Evolutionary conservation across 2,888 invertebrate genomes (phyloP).

Genomic region (Caenorhabditis virilis): DNA sequence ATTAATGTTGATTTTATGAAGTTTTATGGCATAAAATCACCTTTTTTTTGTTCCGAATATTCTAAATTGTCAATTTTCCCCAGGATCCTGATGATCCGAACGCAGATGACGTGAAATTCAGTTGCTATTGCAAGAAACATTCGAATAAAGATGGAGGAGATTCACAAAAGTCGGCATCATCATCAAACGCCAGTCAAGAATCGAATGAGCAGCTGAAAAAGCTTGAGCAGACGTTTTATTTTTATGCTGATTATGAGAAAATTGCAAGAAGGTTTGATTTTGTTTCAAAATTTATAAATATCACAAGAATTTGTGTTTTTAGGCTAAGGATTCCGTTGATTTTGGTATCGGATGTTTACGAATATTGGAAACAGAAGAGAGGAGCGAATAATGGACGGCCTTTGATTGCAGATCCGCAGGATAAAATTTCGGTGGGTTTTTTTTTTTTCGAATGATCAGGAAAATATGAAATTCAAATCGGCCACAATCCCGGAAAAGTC

Average conservation of each 20-base stretch:
- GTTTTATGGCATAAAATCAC: too few relatives aligned
- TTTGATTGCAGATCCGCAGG: slow-evolving; percentile 28
- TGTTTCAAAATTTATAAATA: slow-evolving; percentile 1
- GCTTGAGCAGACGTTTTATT: slow-evolving; percentile 37
- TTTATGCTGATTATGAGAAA: slow-evolving; percentile 35
- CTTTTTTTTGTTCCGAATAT: too few relatives aligned
- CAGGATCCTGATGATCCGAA: slow-evolving; percentile 18
- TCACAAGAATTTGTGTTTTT: slow-evolving; percentile 73
- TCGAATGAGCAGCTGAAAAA: slow-evolving; percentile 23
- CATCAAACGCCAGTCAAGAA: slow-evolving; percentile 5
- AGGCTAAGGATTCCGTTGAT: slow-evolving; percentile 75
- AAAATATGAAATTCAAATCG: not conserved
- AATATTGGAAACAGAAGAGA: slow-evolving; percentile 95
- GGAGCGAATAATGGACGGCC: slow-evolving; percentile 48
- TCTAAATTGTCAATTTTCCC: too few relatives aligned
- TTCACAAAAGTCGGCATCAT: too few relatives aligned
- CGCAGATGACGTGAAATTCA: slow-evolving; percentile 13
- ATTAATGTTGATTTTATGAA: too few relatives aligned
- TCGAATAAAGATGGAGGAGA: not conserved
- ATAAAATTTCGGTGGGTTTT: slow-evolving; percentile 8
- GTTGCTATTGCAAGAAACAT: slow-evolving; percentile 23
- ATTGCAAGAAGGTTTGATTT: slow-evolving; percentile 18
- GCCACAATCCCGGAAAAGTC: slow-evolving; percentile 2
- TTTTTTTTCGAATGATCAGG: not conserved
- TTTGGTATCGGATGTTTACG: slow-evolving; percentile 74